A percentile compares a stretch with the other conserved stretches of the same genome.
Conservation (phyloP, 2,888 invertebrate genomes). For the Dorcus parallelipipedus region DNA sequence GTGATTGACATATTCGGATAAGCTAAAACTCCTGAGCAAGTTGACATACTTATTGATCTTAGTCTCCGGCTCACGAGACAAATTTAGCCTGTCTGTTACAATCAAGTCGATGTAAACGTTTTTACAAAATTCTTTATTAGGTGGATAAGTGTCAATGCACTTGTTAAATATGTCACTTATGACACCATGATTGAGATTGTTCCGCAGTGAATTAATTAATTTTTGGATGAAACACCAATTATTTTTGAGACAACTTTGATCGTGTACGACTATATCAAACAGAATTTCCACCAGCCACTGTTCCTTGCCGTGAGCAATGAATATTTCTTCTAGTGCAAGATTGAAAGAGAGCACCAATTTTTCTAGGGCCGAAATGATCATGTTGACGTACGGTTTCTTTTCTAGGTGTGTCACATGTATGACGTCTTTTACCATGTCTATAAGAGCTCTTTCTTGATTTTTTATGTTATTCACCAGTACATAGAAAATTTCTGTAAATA, state of each 20-base stretch:
- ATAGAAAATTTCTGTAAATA: background rate
- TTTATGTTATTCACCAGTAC: background rate
- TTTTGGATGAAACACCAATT: conserved; percentile 18
- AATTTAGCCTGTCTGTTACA: conserved; percentile 8
- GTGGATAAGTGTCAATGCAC: conserved; percentile 3
- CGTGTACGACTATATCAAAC: conserved; percentile 11
- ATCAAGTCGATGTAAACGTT: conserved; percentile 14
- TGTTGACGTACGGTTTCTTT: conserved; percentile 9
- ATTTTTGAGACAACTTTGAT: conserved; percentile 10
- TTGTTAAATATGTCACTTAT: conserved; percentile 10
- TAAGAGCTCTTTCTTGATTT: background rate
- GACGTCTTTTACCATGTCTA: conserved; percentile 7
- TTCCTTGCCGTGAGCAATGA: conserved; percentile 11
- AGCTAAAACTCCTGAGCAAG: conserved; percentile 3
- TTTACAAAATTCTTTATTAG: conserved; percentile 6
- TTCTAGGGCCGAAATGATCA: conserved; percentile 8
- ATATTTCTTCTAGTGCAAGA: conserved; percentile 12
- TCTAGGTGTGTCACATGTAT: background rate
- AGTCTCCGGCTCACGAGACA: background rate
- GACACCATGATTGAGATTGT: conserved; percentile 10
- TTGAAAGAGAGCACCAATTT: conserved; percentile 13
- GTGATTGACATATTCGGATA: conserved; percentile 4
- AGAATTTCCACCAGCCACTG: conserved; percentile 14
- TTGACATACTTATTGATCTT: conserved; percentile 10
- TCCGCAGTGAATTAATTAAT: conserved; percentile 8